A percentile compares a stretch with the other conserved stretches of the same genome.
Evolutionary conservation across 2,113 vertebrate species (phyloP).

Genomic region (Pelecanoides urinatrix): DNA sequence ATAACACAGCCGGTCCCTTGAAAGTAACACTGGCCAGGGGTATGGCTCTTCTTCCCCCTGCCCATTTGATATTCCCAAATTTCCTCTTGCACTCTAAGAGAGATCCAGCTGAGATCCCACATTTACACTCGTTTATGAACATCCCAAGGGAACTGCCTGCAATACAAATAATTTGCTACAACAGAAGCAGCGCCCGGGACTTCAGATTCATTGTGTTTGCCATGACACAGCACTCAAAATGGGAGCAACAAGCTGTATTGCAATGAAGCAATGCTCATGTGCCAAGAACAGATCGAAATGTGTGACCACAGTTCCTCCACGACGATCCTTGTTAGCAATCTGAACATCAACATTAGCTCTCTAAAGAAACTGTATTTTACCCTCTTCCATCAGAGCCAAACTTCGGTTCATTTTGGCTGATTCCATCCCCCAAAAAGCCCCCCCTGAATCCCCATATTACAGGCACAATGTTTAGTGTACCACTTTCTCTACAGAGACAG

Average conservation of each 20-base stretch:
- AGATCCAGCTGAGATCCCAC: background rate
- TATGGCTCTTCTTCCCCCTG: background rate
- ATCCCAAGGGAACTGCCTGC: background rate
- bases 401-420: background rate
- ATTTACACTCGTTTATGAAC: background rate
- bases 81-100: background rate
- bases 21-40: background rate
- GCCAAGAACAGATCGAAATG: background rate
- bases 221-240: background rate
- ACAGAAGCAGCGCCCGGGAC: background rate
- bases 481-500: background rate
- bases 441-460: too few relatives aligned
- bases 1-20: background rate
- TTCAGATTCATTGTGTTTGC: background rate
- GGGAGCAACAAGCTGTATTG: background rate
- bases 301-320: background rate
- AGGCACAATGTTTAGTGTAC: background rate
- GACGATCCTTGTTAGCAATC: background rate
- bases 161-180: background rate
- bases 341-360: background rate
- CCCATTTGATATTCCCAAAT: background rate
- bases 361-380: background rate
- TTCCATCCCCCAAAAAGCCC: background rate
- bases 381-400: background rate
- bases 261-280: background rate